Evolutionary conservation across 2,113 vertebrate genomes (phyloP).

Genomic region (Alethe castanea): DNA sequence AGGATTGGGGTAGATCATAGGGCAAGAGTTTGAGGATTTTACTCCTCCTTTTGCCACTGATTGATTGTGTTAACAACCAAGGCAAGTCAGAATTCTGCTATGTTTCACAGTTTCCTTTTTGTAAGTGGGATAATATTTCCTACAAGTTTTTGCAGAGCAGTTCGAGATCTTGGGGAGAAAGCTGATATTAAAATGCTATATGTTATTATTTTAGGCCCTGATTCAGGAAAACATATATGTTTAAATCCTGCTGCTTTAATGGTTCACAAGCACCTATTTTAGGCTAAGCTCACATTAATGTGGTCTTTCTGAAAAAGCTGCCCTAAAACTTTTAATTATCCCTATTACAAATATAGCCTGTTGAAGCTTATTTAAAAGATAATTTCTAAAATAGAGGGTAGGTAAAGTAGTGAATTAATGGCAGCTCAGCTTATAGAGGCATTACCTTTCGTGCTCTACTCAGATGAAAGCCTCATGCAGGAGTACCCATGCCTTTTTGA

Average conservation of each 20-base stretch:
- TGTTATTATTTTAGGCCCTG: conserved; percentile 55
- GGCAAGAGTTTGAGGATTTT: background rate
- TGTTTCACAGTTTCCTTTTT: conserved; percentile 18
- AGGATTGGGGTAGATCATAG: background rate
- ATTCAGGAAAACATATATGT: conserved; percentile 38
- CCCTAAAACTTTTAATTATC: background rate
- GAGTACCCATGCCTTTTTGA: background rate
- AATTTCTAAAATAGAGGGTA: background rate
- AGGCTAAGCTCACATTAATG: background rate
- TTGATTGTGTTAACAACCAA: background rate
- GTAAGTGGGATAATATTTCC: conserved; percentile 50
- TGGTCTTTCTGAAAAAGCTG: conserved; percentile 11
- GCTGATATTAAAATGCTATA: conserved; percentile 12
- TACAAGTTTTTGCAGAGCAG: conserved; percentile 10
- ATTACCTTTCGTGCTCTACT: background rate
- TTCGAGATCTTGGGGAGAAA: conserved; percentile 24
- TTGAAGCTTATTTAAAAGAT: background rate
- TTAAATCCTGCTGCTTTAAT: conserved; percentile 30
- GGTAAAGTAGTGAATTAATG: background rate
- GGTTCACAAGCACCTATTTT: background rate
- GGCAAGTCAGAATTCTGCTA: conserved; percentile 18
- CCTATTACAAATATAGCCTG: background rate
- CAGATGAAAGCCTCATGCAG: background rate
- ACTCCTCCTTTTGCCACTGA: background rate
- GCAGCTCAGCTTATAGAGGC: background rate